Evolutionary conservation across 2,888 invertebrate species (phyloP), one percentile per base, ranked within the genome.

Genomic region (Taphrorychus bicolor): DNA sequence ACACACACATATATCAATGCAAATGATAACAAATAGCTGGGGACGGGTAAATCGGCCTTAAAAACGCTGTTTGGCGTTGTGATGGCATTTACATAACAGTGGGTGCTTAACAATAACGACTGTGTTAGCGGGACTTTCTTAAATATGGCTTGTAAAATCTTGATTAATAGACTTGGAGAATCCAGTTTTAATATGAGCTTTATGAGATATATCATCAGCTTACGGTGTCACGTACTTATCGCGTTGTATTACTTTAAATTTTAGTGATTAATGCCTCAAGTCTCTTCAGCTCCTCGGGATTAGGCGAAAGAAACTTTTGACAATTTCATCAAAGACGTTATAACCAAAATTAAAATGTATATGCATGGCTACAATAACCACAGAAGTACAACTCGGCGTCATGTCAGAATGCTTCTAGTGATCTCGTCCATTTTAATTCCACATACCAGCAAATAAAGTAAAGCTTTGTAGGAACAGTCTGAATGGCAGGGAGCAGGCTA

Each of bases 51-150:
- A 59, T 59, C 65, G 32, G 54, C 32, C 49, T 64, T 64, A 64
- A 64, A 58, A 64, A 64, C 32, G 23, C 40, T 64, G 51, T 64
- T 64, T 64, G 58, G 52, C 41, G 19, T 40, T 32, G 40, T 42
- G 19, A 21, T n/a, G 45, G 41, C 49, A 65, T 65, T 65, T 59
- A 45, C 65, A 65, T 65, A 65, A 65, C 65, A 65, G 65, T 65
- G 59, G 65, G 65, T 59, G 65, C 65, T 59, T 48, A 54, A 65
- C 59, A 65, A 65, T 65, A 65, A 65, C 59, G 65, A 59, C 19
- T 58, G 53, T 59, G 65, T 65, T 65, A 65, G 65, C 65, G 65
- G 65, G 59, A 65, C 65, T 65, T 65, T 59, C 65, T 59, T 51
- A 54, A 65, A 57, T 51, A 42, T 32, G 52, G 59, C 59, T 65